Evolutionary conservation across 2,888 invertebrate species (phyloP).

Genomic region (Thymelicus sylvestris): DNA sequence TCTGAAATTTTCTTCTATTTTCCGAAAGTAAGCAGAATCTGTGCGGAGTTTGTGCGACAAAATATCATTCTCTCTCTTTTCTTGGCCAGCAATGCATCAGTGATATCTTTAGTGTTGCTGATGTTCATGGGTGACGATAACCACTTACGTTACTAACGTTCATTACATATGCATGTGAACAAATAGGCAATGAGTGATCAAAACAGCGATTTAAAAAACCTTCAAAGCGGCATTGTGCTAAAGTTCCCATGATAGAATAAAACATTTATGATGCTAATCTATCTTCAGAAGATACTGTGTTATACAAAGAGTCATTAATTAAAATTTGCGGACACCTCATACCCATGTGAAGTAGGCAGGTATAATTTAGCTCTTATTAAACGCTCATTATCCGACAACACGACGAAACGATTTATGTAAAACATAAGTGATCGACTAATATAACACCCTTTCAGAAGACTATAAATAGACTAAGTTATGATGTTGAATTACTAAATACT

Average conservation of each 20-base stretch:
- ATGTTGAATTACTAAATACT: too few species aligned
- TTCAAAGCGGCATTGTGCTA: constrained; percentile 24
- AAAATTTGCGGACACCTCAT: constrained; percentile 17
- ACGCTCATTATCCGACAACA: neutral
- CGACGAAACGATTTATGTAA: too few species aligned
- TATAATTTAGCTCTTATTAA: neutral
- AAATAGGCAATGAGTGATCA: constrained; percentile 11
- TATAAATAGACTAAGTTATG: too few species aligned
- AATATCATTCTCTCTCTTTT: too few species aligned
- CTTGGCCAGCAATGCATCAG: too few species aligned
- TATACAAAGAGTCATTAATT: constrained; percentile 24
- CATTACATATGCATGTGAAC: neutral
- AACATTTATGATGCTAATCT: constrained; percentile 29
- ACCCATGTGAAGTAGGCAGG: constrained; percentile 2
- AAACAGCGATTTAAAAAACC: constrained; percentile 27
- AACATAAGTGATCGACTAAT: neutral
- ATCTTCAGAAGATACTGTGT: constrained; percentile 18
- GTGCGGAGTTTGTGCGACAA: too few species aligned
- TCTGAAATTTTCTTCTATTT: too few species aligned
- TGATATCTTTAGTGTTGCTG: too few species aligned
- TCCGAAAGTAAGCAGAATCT: too few species aligned
- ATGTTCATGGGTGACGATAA: too few species aligned
- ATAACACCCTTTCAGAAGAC: too few species aligned
- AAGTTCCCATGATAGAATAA: constrained; percentile 32
- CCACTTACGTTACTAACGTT: too few species aligned